Evolutionary conservation across 1,140 invertebrate species (phyloP).

Genomic region (Aphidius ervi): DNA sequence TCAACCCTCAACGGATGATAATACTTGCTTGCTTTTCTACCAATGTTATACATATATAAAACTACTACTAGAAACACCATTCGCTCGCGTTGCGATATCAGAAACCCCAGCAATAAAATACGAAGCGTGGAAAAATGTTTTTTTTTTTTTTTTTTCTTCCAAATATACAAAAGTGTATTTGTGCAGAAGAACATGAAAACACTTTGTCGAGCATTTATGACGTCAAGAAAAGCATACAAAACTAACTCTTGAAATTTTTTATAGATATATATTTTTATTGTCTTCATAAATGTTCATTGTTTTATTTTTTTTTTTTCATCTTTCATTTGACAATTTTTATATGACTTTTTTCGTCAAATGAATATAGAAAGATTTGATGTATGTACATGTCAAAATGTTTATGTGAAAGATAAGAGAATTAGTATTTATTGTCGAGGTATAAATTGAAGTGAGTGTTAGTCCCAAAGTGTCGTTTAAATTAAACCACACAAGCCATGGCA

Average conservation of each 20-base stretch:
- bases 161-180: not conserved
- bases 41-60: constrained; percentile 29
- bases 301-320: not conserved
- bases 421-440: too few relatives aligned
- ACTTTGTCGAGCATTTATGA: constrained; percentile 11
- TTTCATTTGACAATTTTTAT: too few relatives aligned
- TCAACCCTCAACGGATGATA: constrained; percentile 48
- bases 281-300: constrained; percentile 6
- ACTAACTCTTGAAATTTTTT: not conserved
- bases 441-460: too few relatives aligned
- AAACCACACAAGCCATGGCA: too few relatives aligned
- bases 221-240: constrained; percentile 9
- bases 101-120: constrained; percentile 44
- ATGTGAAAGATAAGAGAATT: too few relatives aligned
- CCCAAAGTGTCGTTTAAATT: too few relatives aligned
- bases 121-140: constrained; percentile 31
- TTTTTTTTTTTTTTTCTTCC: not conserved
- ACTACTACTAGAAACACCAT: constrained; percentile 6
- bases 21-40: constrained; percentile 46
- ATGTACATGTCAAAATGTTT: too few relatives aligned
- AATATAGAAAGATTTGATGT: too few relatives aligned
- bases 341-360: too few relatives aligned
- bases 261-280: not conserved
- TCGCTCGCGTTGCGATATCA: constrained; percentile 38
- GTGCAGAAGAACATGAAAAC: not conserved